Evolutionary conservation across 2,113 vertebrate species (phyloP).

Genomic region (Anguilla japonica): DNA sequence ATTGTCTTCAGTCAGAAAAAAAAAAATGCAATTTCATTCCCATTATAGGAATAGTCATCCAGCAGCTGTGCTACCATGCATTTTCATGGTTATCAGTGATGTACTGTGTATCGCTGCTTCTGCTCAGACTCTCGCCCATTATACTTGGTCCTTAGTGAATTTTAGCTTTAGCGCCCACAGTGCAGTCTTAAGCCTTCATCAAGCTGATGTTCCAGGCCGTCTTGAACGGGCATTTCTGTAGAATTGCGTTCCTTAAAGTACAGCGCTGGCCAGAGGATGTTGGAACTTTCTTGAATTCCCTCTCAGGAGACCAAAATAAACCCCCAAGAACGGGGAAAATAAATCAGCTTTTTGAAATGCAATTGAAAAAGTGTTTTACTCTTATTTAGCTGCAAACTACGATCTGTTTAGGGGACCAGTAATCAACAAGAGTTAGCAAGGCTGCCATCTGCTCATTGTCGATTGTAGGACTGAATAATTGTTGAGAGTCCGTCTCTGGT

Average conservation of each 20-base stretch:
- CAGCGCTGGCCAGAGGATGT: not conserved
- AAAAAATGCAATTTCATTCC: not conserved
- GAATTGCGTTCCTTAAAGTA: not conserved
- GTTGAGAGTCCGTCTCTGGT: not conserved
- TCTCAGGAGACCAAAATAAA: not conserved
- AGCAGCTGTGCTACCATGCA: not conserved
- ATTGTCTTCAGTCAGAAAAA: not conserved
- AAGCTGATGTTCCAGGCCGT: not conserved
- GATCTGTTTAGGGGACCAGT: not conserved
- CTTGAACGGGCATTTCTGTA: not conserved
- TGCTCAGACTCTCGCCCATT: not conserved
- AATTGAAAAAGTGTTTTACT: not conserved
- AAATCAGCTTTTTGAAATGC: not conserved
- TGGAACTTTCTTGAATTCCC: not conserved
- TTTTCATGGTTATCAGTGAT: not conserved
- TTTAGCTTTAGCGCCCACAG: constrained; percentile 20
- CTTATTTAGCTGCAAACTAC: not conserved
- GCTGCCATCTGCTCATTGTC: not conserved
- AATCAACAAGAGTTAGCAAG: not conserved
- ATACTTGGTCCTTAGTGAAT: not conserved
- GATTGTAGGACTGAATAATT: not conserved
- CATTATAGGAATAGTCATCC: not conserved
- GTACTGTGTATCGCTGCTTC: not conserved
- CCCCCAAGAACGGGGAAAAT: not conserved
- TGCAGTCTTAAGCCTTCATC: constrained; percentile 16